phyloP scores from a whole-genome alignment of 2,888 invertebrate species.

The Panopea generosa region DNA sequence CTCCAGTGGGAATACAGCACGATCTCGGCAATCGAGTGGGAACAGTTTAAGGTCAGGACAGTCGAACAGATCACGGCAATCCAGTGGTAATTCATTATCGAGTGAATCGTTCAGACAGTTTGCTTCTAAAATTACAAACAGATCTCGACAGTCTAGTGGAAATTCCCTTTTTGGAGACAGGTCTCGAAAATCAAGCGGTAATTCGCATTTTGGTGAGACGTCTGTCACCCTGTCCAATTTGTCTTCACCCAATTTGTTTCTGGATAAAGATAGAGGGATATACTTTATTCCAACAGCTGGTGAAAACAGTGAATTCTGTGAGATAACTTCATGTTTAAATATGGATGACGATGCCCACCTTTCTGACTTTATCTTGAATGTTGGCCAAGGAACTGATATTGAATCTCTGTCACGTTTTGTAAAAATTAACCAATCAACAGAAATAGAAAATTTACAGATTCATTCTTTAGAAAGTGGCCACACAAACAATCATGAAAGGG shows the following conservation, averaged over 20 bases:
- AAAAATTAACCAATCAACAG: background rate
- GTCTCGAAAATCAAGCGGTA: constrained; percentile 52
- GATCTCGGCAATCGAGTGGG: constrained; percentile 41
- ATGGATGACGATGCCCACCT: background rate
- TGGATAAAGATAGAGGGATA: constrained; percentile 42
- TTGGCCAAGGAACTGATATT: background rate
- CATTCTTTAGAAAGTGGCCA: background rate
- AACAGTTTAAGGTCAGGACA: background rate
- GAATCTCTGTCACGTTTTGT: background rate
- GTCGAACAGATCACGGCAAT: constrained; percentile 12
- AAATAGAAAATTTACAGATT: background rate
- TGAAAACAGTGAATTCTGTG: background rate
- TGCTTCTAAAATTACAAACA: no score
- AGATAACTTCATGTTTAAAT: background rate
- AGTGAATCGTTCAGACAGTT: background rate
- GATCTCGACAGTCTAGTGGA: constrained; percentile 38
- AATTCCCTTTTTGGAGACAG: constrained; percentile 38
- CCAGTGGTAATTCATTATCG: constrained; percentile 13
- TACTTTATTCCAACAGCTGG: constrained; percentile 39
- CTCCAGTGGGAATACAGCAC: constrained; percentile 13
- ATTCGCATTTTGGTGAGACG: constrained; percentile 46
- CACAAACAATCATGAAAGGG: background rate
- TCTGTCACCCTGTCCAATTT: constrained; percentile 19
- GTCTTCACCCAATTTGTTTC: constrained; percentile 48
- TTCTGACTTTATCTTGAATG: background rate